Evolutionary conservation across 2,113 vertebrate genomes (phyloP).

Genomic region (Percopsis transmontana): DNA sequence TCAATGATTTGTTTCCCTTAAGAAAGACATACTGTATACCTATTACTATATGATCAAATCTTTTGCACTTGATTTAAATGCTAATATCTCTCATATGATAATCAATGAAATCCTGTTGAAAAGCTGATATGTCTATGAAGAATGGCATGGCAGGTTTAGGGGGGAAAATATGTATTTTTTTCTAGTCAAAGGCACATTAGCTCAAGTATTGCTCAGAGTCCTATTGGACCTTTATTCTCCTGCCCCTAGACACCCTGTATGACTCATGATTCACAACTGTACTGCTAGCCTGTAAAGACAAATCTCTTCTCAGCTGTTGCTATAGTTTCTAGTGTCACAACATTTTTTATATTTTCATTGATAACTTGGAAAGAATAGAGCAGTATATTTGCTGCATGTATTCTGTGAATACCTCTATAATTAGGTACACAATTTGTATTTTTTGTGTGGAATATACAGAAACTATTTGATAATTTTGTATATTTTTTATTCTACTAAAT

Average conservation of each 20-base stretch:
- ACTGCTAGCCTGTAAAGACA: conserved; percentile 4
- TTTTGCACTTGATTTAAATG: conserved; percentile 56
- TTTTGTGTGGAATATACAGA: conserved; percentile 13
- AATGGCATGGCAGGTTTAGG: conserved; percentile 3
- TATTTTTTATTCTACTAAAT: conserved; percentile 33
- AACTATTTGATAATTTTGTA: background rate
- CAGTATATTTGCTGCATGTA: conserved; percentile 50
- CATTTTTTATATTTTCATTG: conserved; percentile 1
- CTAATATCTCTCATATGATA: conserved; percentile 31
- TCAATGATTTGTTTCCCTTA: background rate
- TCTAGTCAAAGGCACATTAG: background rate
- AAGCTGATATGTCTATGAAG: conserved; percentile 14
- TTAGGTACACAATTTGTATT: conserved; percentile 22
- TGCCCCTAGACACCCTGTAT: background rate
- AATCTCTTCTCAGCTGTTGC: background rate
- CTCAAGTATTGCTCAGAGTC: background rate
- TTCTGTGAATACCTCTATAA: conserved; percentile 75
- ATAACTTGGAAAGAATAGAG: conserved; percentile 13
- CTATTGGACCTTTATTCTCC: background rate
- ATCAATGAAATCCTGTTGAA: conserved; percentile 20
- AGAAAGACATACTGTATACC: background rate
- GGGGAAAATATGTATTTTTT: background rate
- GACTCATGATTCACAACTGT: background rate
- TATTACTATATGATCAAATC: conserved; percentile 9
- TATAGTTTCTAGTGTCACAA: background rate